Base-by-base conservation (phyloP, 2,888 invertebrate genomes). In the Athetis lepigone region DNA sequence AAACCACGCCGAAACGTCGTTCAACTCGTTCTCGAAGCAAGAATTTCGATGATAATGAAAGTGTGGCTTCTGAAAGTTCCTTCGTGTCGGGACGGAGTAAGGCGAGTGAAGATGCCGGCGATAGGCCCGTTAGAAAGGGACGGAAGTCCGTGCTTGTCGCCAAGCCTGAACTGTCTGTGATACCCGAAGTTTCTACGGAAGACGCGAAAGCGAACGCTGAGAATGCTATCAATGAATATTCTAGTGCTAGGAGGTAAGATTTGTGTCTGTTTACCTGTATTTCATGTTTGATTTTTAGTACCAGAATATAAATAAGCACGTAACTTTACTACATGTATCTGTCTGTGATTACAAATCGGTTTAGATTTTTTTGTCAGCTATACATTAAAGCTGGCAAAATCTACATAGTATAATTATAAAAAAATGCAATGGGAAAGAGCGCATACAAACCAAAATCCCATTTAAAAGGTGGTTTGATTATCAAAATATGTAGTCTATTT, bases 151-250 rank as follows among this genome's bases (percentile, higher is more conserved):
- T 87, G 18, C 52, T 93, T 27, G 83, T 81, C 0, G 85, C 84
- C 0, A 94, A 93, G 60, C 88, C 94, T 0, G 95, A 95, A 33
- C 57, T 95, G 62, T 90, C 94, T 36, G 95, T 92, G 56, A 95
- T 95, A 77, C 95, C 95, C 0, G 95, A 95, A 69, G 86, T 86
- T n/a, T 75, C 83, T 0, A 81, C 83, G 0, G 94, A 93, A 45
- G 92, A 92, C 3, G 70, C 75, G 13, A 85, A 75, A 25, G 0
- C 25, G 4, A 70, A 70, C 3, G n/a, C 65, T n/a, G 83, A 83
- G 2, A 84, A 89, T 52, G 70, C 85, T 43, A 77, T 90, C 2
- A 82, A 70, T 19, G 91, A 91, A 47, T 91, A 90, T 74, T 90
- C 92, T 0, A 85, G 76, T 37, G 60, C 88, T 55, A 90, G 92